Base-by-base conservation (phyloP, 2,888 invertebrate genomes). In the Brenthis hecate region DNA sequence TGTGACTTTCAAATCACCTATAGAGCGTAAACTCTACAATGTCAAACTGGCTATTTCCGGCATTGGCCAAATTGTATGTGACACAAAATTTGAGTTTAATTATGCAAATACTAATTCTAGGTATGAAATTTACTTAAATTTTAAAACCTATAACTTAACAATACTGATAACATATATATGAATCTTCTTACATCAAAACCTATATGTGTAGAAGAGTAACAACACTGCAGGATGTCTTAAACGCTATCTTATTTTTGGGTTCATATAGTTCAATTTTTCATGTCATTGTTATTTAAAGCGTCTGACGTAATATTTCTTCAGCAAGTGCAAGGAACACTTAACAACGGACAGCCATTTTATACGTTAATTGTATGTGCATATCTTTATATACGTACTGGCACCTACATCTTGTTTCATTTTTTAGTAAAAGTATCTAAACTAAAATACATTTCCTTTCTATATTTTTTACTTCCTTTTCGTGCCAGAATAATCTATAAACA, bases 301-400 rank as follows among this genome's bases (percentile, higher is more conserved):
- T 70, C 51, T 70, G 73, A 70, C 72, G 75, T 72, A 72, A 72
- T 73, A 74, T 74, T 73, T 74, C 74, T 76, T 76, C 75, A 76
- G 47, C 58, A 58, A 58, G 58, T 58, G 69, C 74, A 76, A 71
- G 73, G 67, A 61, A 72, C 76, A 74, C 78, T 79, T 82, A 81
- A 81, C 80, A 81, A 82, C 83, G 80, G 78, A 75, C 64, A 57
- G 71, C 68, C 76, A 76, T 78, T 78, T 78, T 77, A 77, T 70
- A 77, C 77, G 75, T 75, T 81, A 81, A 81, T 83, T 80, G 78
- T 75, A 79, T 75, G 78, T 72, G 76, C 73, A 75, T 73, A 75
- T 77, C 77, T 4, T 28, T 28, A 28, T 28, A 4, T 28, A 28
- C 3, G 28, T 28, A 28, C 28, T 28, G 28, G 28, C 28, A 28